Evolutionary conservation across 1,140 invertebrate species (phyloP), one percentile per base, ranked within the genome.

Genomic region (Limonius californicus): DNA sequence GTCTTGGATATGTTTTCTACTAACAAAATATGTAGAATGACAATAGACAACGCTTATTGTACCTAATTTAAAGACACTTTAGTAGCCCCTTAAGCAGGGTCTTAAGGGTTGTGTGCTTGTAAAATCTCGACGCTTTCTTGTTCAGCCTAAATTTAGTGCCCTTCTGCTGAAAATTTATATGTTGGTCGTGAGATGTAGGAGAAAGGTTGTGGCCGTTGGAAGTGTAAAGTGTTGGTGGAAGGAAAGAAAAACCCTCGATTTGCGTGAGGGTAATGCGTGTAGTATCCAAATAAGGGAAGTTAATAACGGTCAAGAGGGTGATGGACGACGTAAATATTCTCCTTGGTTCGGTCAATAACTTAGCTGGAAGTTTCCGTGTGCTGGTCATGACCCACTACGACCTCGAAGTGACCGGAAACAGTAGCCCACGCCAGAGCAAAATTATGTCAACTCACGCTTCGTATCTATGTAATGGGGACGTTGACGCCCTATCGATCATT

Each of bases 381-480:
- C 45, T 50, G 45, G 45, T 50, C 45, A 50, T 50, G 45, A 50
- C 45, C 45, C 16, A 50, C 6, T 50, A 50, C 45, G 45, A 50
- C 45, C 45, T 50, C 20, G 20, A 50, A 50, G 45, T 50, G 45
- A 50, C 45, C 45, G 45, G 45, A 50, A 50, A 50, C 45, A 19
- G 16, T 50, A 21, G 45, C 45, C 45, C 45, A 50, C 45, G 45
- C 20, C 14, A 21, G 14, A 50, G 15, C 9, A 50, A 50, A 50
- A 50, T 39, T 50, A 50, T 50, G 45, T 50, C 45, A 50, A 50
- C 16, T 50, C 45, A 50, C 45, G 45, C 45, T 50, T 50, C 9
- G 45, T 50, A 50, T 50, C 45, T 50, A 50, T 50, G 45, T 50
- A 50, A 50, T 50, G 45, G 45, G 45, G 45, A 50, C 45, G 45